Evolutionary conservation across 2,113 vertebrate genomes (phyloP), one percentile per base, ranked within the genome.

Genomic region (Silurus glanis): DNA sequence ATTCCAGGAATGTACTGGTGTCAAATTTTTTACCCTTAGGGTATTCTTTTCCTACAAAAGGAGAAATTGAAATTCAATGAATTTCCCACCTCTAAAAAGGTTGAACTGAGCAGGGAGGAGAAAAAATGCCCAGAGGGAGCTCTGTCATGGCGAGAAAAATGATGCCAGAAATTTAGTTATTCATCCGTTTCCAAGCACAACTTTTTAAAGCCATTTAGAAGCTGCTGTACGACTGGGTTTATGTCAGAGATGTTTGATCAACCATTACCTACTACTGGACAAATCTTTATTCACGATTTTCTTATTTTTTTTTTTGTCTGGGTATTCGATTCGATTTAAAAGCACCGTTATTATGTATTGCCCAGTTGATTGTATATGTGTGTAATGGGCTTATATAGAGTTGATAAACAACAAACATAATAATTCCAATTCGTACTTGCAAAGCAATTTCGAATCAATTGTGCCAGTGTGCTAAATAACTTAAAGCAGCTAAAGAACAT

Each of bases 61-160:
- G 82, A 86, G 78, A 88, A 90, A 90, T 91, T 90, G 89, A 91
- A 91, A 92, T 90, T 90, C 92, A 89, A 89, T 87, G 87, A 82
- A 90, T 90, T 90, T 90, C 86, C 76, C 86, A 83, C 76, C 84
- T 82, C 82, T 71, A 75, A 89, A 82, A 89, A 83, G 84, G 69
- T 86, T 82, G 83, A 85, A 89, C 61, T 72, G 83, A 86, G 86
- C 62, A 71, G 88, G 86, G 76, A 86, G 83, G 76, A 83, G 74
- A 81, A 82, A 75, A 89, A 71, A 85, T 86, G 71, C 86, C 91
- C 87, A 86, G 79, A 74, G 87, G 90, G 84, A 83, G 53, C 71
- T 16, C 87, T 86, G 84, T 88, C 89, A 90, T 62, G 6, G 45
- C 6, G 62, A 87, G 84, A 88, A 87, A 90, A 71, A 86, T 82